These are phyloP conservation scores for Anorthoa munda DNA, from an alignment of 2,888 invertebrate genomes.

Conservation along the genomic window DNA sequence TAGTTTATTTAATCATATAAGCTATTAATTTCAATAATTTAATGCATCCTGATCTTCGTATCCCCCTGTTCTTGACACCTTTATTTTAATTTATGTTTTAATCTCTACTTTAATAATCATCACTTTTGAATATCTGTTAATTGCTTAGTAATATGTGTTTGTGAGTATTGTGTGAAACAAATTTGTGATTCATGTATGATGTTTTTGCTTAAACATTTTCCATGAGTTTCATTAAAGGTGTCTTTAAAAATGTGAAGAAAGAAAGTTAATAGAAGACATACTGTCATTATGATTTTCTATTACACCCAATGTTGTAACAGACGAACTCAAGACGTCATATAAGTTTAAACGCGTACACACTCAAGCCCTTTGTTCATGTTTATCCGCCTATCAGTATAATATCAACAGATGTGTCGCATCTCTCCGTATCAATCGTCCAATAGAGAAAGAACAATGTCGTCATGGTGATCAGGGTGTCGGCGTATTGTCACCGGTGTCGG, in stretches of 20 bases:
- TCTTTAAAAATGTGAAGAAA: constrained; percentile 5
- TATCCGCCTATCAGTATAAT: constrained; percentile 37
- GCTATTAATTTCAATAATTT: constrained; percentile 23
- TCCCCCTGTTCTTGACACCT: constrained; percentile 9
- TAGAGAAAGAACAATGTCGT: constrained; percentile 78
- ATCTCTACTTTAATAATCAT: constrained; percentile 11
- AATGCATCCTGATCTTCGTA: constrained; percentile 14
- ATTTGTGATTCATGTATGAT: not conserved
- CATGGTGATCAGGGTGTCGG: constrained; percentile 73
- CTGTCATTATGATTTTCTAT: constrained; percentile 11
- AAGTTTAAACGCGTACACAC: not conserved
- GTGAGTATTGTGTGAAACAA: not conserved
- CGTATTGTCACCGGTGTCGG: constrained; percentile 61
- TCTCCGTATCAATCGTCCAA: constrained; percentile 68
- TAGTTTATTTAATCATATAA: constrained; percentile 15
- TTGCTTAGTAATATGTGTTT: constrained; percentile 9
- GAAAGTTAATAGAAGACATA: not conserved
- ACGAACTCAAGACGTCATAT: not conserved
- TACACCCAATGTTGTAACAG: not conserved
- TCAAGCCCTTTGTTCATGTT: constrained; percentile 23
- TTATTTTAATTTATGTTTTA: constrained; percentile 26
- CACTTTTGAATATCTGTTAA: constrained; percentile 12
- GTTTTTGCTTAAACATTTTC: constrained; percentile 25
- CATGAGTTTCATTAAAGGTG: not conserved
- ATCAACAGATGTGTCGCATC: constrained; percentile 61